Evolutionary conservation across 1,140 invertebrate genomes (phyloP).

Genomic region (Scaptomyza graminum): DNA sequence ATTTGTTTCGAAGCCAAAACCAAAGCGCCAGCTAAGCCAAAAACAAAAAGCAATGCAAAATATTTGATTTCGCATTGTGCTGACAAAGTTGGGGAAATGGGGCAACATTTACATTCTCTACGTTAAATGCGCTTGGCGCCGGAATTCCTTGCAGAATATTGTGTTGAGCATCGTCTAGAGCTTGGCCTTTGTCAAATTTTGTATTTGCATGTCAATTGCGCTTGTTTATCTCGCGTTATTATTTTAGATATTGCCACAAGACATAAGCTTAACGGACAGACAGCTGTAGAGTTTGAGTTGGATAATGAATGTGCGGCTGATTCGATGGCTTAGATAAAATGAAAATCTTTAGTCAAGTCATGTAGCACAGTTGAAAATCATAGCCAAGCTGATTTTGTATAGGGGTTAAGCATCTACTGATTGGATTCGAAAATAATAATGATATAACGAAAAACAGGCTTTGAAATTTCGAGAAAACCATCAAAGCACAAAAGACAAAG

Average conservation of each 20-base stretch:
- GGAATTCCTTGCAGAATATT: conserved; percentile 32
- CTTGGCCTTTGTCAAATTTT: conserved; percentile 53
- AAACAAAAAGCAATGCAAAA: conserved; percentile 70
- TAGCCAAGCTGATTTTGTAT: conserved; percentile 39
- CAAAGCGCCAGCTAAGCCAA: conserved; percentile 42
- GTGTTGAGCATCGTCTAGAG: background rate
- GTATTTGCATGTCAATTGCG: conserved; percentile 80
- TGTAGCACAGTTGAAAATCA: conserved; percentile 57
- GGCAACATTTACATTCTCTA: conserved; percentile 5
- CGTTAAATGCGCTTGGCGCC: conserved; percentile 41
- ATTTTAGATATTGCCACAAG: conserved; percentile 68
- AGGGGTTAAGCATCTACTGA: background rate
- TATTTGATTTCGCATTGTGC: conserved; percentile 47
- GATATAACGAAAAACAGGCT: too few relatives aligned
- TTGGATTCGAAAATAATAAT: too few relatives aligned
- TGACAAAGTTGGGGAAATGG: background rate
- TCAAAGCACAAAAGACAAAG: background rate
- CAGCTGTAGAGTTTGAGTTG: background rate
- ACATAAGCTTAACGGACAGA: conserved; percentile 43
- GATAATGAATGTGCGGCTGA: conserved; percentile 27
- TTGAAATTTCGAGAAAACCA: background rate
- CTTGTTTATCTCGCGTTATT: conserved; percentile 79
- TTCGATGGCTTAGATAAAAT: conserved; percentile 55
- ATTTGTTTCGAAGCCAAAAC: conserved; percentile 66
- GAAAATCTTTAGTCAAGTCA: conserved; percentile 54